Conservation (phyloP, 2,797 vertebrate species). For the Poecile montanus region DNA sequence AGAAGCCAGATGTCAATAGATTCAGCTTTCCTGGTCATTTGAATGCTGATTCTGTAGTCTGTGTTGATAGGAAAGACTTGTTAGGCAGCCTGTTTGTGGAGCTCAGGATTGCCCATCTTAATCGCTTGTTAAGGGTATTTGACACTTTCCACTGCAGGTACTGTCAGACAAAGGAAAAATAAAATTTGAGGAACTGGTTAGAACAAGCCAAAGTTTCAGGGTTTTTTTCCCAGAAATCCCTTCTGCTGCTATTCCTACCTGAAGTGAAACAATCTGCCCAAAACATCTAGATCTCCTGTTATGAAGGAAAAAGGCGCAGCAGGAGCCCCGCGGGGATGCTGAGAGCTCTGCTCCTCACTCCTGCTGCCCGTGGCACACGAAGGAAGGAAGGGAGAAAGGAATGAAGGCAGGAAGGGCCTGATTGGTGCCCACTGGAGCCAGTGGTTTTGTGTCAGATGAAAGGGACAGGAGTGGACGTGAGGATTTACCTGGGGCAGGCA, state of each 20-base stretch:
- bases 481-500: neutral
- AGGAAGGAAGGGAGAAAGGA: neutral
- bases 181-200: slow-evolving; percentile 19
- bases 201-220: neutral
- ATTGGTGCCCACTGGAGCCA: neutral
- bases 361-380: neutral
- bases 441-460: neutral
- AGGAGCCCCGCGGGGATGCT: neutral
- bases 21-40: slow-evolving; percentile 57
- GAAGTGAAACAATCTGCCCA: neutral
- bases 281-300: neutral
- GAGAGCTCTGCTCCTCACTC: neutral
- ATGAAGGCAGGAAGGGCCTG: neutral
- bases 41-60: slow-evolving; percentile 62
- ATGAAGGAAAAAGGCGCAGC: neutral
- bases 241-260: neutral
- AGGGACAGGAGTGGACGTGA: neutral
- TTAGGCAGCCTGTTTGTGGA: slow-evolving; percentile 50
- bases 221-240: neutral
- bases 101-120: slow-evolving; percentile 38
- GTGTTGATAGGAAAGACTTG: slow-evolving; percentile 51
- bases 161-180: slow-evolving; percentile 42
- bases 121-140: slow-evolving; percentile 19
- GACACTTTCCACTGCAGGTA: slow-evolving; percentile 30
- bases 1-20: slow-evolving; percentile 66